phyloP scores from a whole-genome alignment of 23 tunicate species.

The Oikopleura albicans region DNA sequence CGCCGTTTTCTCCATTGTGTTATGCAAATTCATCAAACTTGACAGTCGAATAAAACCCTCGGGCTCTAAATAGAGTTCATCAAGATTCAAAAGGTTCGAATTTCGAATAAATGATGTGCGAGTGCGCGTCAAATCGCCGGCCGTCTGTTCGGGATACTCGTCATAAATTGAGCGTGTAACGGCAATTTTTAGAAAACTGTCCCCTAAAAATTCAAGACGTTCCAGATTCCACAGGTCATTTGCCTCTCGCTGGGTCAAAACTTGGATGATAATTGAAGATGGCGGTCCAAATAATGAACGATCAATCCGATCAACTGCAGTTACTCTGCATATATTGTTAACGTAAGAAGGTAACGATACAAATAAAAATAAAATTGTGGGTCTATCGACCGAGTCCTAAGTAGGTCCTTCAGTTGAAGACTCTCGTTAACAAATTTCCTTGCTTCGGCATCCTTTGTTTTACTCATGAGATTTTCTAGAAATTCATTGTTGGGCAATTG shows the following conservation, averaged over 20 bases:
- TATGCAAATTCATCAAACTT: background rate
- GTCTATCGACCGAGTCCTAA: no score
- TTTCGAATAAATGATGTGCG: background rate
- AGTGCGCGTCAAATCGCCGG: background rate
- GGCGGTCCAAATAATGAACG: background rate
- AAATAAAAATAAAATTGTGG: no score
- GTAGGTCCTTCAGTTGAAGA: no score
- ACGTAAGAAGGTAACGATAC: no score
- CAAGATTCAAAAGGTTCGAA: background rate
- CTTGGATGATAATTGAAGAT: background rate
- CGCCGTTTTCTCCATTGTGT: no score
- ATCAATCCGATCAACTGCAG: background rate
- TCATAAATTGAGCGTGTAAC: background rate
- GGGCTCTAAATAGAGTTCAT: background rate
- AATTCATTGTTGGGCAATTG: no score
- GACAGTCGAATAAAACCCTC: background rate
- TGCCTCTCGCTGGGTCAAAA: background rate
- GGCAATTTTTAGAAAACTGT: background rate
- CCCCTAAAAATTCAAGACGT: conserved; percentile 17
- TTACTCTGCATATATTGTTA: background rate
- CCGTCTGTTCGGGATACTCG: background rate
- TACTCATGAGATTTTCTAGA: no score
- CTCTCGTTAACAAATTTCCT: no score
- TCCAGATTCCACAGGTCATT: conserved; percentile 67
- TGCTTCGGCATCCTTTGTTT: no score